These are phyloP conservation scores for Podarcis raffonei DNA, from an alignment of 2,113 vertebrate genomes.

Conservation along the genomic window DNA sequence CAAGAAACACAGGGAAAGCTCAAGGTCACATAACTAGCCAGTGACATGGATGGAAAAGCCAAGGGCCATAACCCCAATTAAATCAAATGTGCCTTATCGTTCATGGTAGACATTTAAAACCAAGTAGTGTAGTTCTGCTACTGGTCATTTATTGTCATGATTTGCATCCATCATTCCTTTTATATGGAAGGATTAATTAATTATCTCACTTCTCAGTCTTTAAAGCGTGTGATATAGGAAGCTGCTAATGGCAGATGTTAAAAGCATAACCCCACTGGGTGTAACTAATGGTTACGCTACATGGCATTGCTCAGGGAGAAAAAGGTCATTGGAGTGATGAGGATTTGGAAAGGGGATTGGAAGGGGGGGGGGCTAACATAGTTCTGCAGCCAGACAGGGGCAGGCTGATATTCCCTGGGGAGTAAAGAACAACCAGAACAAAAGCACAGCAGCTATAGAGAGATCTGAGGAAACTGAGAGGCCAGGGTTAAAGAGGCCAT, in stretches of 20 bases:
- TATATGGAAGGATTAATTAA: slow-evolving; percentile 12
- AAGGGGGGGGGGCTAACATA: neutral
- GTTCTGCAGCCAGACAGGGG: neutral
- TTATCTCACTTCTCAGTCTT: neutral
- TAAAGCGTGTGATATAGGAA: slow-evolving; percentile 7
- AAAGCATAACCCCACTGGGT: neutral
- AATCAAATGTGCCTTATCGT: slow-evolving; percentile 1
- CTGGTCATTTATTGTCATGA: slow-evolving; percentile 10
- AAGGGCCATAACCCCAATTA: neutral
- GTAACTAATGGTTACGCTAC: neutral
- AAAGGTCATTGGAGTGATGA: slow-evolving; percentile 9
- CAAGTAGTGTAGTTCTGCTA: neutral
- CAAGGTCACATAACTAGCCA: slow-evolving; percentile 11
- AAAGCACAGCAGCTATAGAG: neutral
- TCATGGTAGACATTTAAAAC: slow-evolving; percentile 10
- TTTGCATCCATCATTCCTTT: slow-evolving; percentile 14
- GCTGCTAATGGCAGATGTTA: slow-evolving; percentile 2
- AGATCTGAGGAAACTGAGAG: neutral
- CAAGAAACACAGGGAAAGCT: neutral
- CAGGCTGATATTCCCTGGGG: neutral
- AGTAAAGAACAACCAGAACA: neutral
- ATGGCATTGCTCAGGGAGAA: neutral
- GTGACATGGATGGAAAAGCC: neutral
- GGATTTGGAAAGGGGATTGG: neutral
- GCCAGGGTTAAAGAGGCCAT: too few species aligned